These are phyloP conservation scores for Misgurnus anguillicaudatus DNA, from an alignment of 2,113 vertebrate genomes.

Conservation along the genomic window DNA sequence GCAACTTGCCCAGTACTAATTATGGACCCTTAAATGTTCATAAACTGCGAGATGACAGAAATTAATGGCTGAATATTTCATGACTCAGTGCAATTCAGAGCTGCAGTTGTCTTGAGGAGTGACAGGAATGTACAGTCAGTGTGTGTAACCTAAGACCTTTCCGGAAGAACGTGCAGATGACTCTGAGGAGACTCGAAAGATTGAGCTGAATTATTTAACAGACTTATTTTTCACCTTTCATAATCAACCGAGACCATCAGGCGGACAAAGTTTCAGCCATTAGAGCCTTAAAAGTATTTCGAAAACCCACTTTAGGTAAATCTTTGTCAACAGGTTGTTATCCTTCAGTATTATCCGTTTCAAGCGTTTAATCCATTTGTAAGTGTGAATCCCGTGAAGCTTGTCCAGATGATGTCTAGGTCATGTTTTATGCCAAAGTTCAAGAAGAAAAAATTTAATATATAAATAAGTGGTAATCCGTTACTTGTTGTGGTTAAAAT, in stretches of 20 bases:
- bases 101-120: conserved; percentile 15
- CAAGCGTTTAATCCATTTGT: not conserved
- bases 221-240: not conserved
- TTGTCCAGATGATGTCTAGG: not conserved
- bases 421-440: not conserved
- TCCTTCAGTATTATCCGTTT: no score
- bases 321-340: no score
- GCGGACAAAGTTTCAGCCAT: not conserved
- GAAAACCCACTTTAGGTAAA: not conserved
- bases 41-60: not conserved
- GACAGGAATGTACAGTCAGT: conserved; percentile 7
- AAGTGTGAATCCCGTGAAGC: not conserved
- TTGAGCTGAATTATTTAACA: not conserved
- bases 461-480: no score
- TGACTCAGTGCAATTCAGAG: not conserved
- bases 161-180: not conserved
- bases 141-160: conserved; percentile 5
- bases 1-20: no score
- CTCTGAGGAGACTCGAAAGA: not conserved
- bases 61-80: conserved; percentile 26
- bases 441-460: no score
- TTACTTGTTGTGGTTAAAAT: no score
- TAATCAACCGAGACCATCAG: not conserved
- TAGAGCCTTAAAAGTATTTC: not conserved
- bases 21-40: not conserved